Conservation (phyloP, 1,140 invertebrate species). For the Pseudomyrmex pallidus region DNA sequence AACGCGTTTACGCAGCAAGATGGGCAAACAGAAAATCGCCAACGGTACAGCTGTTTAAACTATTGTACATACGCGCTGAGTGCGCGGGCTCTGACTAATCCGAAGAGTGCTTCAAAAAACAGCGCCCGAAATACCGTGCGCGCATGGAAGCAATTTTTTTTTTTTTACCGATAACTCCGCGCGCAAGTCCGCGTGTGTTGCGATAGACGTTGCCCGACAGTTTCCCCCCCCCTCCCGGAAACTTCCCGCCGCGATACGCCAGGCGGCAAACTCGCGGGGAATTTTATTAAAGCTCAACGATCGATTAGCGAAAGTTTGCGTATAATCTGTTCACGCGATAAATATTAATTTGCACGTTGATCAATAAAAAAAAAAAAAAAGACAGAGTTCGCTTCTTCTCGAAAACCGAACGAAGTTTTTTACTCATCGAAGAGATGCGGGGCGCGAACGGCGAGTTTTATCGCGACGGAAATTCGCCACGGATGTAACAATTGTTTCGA, state of each 20-base stretch:
- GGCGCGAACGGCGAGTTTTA: not conserved
- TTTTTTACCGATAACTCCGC: conserved; percentile 15
- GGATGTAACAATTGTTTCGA: conserved; percentile 12
- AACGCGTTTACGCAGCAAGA: conserved; percentile 48
- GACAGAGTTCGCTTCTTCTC: no score
- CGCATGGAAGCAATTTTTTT: not conserved
- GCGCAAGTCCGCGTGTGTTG: not conserved
- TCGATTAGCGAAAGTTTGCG: conserved; percentile 16
- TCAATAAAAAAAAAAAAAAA: not conserved
- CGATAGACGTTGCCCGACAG: not conserved
- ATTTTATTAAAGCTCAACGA: not conserved
- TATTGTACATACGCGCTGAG: conserved; percentile 22
- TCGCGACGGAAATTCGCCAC: not conserved
- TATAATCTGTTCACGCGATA: not conserved
- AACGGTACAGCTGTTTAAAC: conserved; percentile 66
- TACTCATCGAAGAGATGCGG: not conserved
- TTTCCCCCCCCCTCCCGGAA: no score
- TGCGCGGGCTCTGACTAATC: not conserved
- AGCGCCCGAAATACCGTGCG: conserved; percentile 8
- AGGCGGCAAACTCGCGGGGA: not conserved
- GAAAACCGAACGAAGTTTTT: no score
- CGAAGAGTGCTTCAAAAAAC: conserved; percentile 29
- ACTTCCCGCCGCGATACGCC: not conserved
- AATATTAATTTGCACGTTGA: not conserved
- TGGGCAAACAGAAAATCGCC: conserved; percentile 62